A percentile compares a stretch with the other conserved stretches of the same genome.
Conservation (phyloP, 2,113 vertebrate species). For the Corynorhinus townsendii region DNA sequence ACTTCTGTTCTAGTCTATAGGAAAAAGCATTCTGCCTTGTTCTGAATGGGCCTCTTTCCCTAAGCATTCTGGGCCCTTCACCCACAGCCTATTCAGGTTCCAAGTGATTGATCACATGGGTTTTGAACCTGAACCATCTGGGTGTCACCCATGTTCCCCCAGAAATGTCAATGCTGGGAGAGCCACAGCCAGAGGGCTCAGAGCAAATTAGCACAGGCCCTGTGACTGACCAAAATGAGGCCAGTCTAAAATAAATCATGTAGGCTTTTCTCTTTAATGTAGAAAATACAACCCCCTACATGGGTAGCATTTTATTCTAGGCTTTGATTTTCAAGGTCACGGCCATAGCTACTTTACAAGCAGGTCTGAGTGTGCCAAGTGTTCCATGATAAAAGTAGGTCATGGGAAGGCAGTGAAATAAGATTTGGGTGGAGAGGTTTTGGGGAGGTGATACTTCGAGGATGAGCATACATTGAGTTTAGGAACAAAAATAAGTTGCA, state of each 20-base stretch:
- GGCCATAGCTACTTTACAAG: not conserved
- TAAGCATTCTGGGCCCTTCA: not conserved
- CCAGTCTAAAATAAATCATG: conserved; percentile 51
- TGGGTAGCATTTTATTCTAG: not conserved
- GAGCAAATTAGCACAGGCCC: conserved; percentile 16
- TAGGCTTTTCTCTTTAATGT: not conserved
- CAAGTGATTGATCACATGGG: not conserved
- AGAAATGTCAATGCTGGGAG: not conserved
- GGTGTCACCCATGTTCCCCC: not conserved
- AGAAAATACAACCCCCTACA: not conserved
- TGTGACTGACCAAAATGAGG: conserved; percentile 1
- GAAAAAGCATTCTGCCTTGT: not conserved
- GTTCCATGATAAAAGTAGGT: not conserved
- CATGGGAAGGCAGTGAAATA: not conserved
- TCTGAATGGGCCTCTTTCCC: not conserved
- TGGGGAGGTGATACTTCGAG: too few relatives aligned
- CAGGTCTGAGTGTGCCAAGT: not conserved
- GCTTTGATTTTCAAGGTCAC: not conserved
- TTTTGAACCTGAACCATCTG: not conserved
- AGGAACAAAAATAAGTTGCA: not conserved
- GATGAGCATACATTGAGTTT: not conserved
- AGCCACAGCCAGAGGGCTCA: not conserved
- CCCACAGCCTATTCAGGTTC: not conserved
- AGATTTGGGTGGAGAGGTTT: not conserved
- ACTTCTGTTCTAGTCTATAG: not conserved